These are phyloP conservation scores for Myotis yumanensis DNA, from an alignment of 2,113 vertebrate genomes.

Conservation along the genomic window DNA sequence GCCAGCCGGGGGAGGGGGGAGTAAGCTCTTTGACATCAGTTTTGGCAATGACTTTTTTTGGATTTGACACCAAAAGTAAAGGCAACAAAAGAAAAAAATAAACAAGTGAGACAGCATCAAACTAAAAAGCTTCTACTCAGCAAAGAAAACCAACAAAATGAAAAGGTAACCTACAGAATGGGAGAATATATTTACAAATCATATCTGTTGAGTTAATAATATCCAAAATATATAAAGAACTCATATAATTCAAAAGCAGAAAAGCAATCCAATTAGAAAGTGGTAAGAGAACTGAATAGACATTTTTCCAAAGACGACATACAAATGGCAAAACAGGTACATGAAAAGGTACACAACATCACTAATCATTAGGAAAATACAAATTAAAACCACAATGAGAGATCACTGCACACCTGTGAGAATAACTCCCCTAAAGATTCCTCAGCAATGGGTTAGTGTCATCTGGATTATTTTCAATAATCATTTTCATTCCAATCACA, in stretches of 20 bases:
- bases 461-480: not conserved
- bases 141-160: slow-evolving; percentile 14
- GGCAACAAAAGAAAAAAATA: not conserved
- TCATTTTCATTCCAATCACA: slow-evolving; percentile 18
- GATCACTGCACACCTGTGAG: not conserved
- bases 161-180: not conserved
- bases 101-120: not conserved
- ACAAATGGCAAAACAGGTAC: not conserved
- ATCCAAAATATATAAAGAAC: not conserved
- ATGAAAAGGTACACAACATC: not conserved
- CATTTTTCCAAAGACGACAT: not conserved
- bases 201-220: not conserved
- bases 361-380: not conserved
- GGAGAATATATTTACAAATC: not conserved
- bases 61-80: not conserved
- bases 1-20: no score
- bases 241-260: not conserved
- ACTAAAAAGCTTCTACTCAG: not conserved
- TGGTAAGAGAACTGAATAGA: not conserved
- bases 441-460: not conserved
- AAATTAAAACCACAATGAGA: not conserved
- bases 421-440: not conserved
- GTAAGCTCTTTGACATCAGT: not conserved
- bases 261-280: not conserved
- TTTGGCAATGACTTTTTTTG: not conserved